Evolutionary conservation across 2,888 invertebrate species (phyloP), one percentile per base, ranked within the genome.

Genomic region (Syrphus vitripennis): DNA sequence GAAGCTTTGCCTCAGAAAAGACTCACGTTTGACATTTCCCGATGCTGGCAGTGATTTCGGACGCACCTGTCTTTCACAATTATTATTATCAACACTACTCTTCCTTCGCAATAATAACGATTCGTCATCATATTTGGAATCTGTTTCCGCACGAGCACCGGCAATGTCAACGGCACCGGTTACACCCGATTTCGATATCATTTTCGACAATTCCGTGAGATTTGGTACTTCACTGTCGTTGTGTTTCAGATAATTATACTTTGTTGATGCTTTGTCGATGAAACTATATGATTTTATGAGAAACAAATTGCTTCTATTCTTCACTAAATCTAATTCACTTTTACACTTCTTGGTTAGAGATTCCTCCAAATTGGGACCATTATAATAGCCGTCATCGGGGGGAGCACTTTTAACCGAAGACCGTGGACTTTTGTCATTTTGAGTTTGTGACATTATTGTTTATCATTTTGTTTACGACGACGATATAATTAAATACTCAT

Each of bases 1-100:
- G 55, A 91, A 76, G 50, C 91, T 91, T 42, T 91, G 91, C 0
- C 91, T 89, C 42, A 91, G 40, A 74, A 91, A 91, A 0, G 91
- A 91, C 50, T 91, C 91, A 4, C 91, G 89, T 65, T 91, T 91
- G 0, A 90, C 87, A 26, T 31, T 70, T 4, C 70, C 67, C 40
- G 83, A 19, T 4, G 53, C 24, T n/a, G 87, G 83, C 24, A 83
- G 59, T 37, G 88, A 79, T 42, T 65, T 83, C 0, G 70, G 84
- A 2, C 83, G 80, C 12, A 21, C 34, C 59, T 48, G 9, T n/a
- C 14, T 59, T 29, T 42, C 76, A 5, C 48, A n/a, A 37, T 24
- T 24, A 37, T 59, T 9, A 61, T n/a, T 37, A 19, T 1, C 57
- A n/a, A n/a, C n/a, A n/a, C n/a, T n/a, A 59, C 74, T 83, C 37